phyloP scores from a whole-genome alignment of 1,140 invertebrate genomes.

The Zeugodacus cucurbitae region DNA sequence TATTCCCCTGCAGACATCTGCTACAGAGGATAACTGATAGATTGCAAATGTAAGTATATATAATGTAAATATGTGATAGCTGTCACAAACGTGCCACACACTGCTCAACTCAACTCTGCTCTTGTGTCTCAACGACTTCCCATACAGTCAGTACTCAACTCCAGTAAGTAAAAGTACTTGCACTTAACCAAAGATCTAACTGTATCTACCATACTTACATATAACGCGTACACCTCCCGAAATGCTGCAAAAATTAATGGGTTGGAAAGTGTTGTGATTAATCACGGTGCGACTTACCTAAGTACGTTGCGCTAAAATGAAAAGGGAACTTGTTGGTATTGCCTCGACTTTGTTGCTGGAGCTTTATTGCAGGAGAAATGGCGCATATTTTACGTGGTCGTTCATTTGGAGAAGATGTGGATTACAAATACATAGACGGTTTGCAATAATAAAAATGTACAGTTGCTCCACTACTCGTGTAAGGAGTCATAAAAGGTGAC shows the following conservation, averaged over 20 bases:
- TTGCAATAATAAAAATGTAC: not conserved
- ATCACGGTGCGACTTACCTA: not conserved
- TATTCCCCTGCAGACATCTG: not conserved
- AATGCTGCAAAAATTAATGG: slow-evolving; percentile 32
- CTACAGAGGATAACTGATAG: too few species aligned
- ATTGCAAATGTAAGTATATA: not conserved
- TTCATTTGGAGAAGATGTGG: not conserved
- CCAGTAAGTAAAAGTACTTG: not conserved
- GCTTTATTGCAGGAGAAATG: not conserved
- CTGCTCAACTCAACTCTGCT: not conserved
- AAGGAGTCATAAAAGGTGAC: too few species aligned
- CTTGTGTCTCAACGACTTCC: not conserved
- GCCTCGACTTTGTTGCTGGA: not conserved
- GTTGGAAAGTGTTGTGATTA: slow-evolving; percentile 36
- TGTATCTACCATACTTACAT: not conserved
- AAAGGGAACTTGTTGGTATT: not conserved
- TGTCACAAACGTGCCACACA: not conserved
- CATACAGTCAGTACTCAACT: not conserved
- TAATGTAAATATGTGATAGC: not conserved
- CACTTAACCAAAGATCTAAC: not conserved
- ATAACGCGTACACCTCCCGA: not conserved
- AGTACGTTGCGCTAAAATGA: not conserved
- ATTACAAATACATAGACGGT: not conserved
- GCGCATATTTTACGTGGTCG: not conserved
- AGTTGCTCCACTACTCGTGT: not conserved